phyloP scores from a whole-genome alignment of 2,797 vertebrate genomes.

The Gambelia wislizenii region DNA sequence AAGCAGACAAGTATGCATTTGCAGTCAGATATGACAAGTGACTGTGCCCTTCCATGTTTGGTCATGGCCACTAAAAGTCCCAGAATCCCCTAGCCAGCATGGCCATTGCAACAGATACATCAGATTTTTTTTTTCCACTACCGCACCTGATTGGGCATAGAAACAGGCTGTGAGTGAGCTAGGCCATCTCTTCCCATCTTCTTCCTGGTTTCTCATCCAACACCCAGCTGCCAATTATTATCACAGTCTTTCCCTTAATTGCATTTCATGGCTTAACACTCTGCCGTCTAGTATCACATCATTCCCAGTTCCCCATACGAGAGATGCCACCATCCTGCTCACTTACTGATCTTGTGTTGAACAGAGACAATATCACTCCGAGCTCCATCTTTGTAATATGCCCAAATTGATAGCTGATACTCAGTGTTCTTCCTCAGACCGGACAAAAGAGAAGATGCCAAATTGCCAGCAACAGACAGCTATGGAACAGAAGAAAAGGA shows the following conservation, averaged over 20 bases:
- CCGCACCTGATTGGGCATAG: background rate
- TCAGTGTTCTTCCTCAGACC: slow-evolving; percentile 87
- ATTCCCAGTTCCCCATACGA: background rate
- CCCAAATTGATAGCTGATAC: slow-evolving; percentile 92
- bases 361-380: slow-evolving; percentile 89
- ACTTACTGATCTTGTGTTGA: slow-evolving; percentile 90
- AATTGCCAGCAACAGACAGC: slow-evolving; percentile 86
- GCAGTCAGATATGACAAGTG: no score
- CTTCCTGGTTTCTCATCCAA: no score
- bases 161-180: no score
- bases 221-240: background rate
- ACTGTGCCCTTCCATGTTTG: no score
- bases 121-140: no score
- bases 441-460: slow-evolving; percentile 82
- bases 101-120: background rate
- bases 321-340: rapidly evolving
- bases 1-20: no score
- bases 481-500: slow-evolving; percentile 62
- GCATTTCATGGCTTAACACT: background rate
- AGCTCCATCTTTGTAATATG: slow-evolving; percentile 90
- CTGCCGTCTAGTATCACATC: background rate
- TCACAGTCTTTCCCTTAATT: background rate
- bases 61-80: background rate
- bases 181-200: no score
- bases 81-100: background rate